These are phyloP conservation scores for Apantesis nais DNA, from an alignment of 2,888 invertebrate genomes.

Conservation along the genomic window DNA sequence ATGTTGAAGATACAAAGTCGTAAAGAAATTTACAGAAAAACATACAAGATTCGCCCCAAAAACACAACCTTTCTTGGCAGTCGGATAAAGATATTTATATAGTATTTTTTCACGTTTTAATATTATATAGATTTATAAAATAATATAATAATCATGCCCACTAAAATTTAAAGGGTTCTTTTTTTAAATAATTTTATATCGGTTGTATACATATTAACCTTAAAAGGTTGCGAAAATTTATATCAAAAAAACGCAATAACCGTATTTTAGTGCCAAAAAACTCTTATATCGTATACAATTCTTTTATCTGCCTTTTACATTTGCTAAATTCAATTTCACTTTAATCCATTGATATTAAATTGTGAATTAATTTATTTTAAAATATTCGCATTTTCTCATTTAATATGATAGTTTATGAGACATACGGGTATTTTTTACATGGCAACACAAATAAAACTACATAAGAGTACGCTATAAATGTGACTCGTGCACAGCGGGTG, in stretches of 20 bases:
- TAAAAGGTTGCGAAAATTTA: not conserved
- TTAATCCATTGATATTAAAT: slow-evolving; percentile 17
- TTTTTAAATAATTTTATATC: not conserved
- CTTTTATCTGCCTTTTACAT: not conserved
- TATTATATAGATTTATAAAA: not conserved
- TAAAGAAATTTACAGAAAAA: too few species aligned
- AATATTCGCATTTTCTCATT: slow-evolving; percentile 42
- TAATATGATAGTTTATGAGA: slow-evolving; percentile 40
- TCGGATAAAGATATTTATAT: too few species aligned
- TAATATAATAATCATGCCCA: too few species aligned
- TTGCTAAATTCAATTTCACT: slow-evolving; percentile 15
- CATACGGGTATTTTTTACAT: slow-evolving; percentile 28
- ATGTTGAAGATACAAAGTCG: too few species aligned
- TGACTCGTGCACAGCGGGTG: slow-evolving; percentile 54
- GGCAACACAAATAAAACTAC: slow-evolving; percentile 50
- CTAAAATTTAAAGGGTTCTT: not conserved
- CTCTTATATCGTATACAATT: not conserved
- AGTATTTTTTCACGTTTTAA: too few species aligned
- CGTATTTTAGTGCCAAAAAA: not conserved
- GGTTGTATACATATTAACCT: not conserved
- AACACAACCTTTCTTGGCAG: too few species aligned
- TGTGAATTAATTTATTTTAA: slow-evolving; percentile 28
- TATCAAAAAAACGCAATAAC: not conserved
- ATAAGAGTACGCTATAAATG: slow-evolving; percentile 47
- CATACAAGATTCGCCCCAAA: too few species aligned